Base-by-base conservation (phyloP, 2,888 invertebrate species). In the Melanophora roralis region DNA sequence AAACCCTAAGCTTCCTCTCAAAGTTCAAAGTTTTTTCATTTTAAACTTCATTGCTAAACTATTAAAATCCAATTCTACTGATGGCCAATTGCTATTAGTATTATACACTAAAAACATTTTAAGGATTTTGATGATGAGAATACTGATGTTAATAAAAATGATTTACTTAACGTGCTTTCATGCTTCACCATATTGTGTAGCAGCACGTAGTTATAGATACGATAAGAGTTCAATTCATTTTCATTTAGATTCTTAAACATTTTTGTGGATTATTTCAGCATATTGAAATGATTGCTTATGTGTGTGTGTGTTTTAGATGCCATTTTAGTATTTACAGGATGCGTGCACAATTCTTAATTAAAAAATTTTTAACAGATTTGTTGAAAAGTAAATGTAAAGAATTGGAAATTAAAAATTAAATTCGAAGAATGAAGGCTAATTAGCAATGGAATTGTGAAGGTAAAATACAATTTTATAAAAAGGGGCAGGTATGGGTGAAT, bases 231-330 rank as follows among this genome's bases (percentile, higher is more conserved):
- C n/a, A 53, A n/a, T 5, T 12, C n/a, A 21, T 62, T 34, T 45
- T 14, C 5, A 23, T 47, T 45, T 7, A 9, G 21, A 19, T 6
- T 16, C n/a, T 14, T 19, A 11, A 14, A 40, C 19, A 19, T 21
- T 60, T 72, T 36, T 43, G 43, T 43, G 36, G 14, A 40, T 55
- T 40, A 32, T 43, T 62, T 12, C 49, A 65, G 40, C 38, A 65
- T 53, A 43, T 64, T 60, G 65, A 69, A 64, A 59, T 65, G 65
- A 65, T 74, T 73, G 69, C 59, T 73, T 68, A 73, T 72, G 38
- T 14, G 40, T 38, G 45, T 16, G 12, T 32, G 27, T n/a, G 60
- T 14, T 7, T 21, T 27, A 8, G 43, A 12, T 47, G 47, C 23
- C 7, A 27, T 6, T 51, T 7, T 49, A 38, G 21, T 32, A 21